Percentiles rank a stretch among this genome's conserved stretches.
Evolutionary conservation across 37 sponge, comb jelly and placozoan species (phyloP).

Genomic region (Crambe crambe): DNA sequence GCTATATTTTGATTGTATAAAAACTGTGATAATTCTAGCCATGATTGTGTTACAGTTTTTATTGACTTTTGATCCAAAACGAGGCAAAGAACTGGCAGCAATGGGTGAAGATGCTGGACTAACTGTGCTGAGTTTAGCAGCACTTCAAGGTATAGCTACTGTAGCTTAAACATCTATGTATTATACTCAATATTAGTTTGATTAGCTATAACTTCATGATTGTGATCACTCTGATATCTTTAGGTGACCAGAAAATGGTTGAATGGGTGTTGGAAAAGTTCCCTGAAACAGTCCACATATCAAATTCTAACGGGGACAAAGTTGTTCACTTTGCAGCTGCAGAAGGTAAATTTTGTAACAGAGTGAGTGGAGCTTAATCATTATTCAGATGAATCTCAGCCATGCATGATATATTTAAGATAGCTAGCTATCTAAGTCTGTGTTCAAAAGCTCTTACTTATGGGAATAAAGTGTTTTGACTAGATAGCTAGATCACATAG

Average conservation of each 20-base stretch:
- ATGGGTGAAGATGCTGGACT: slow-evolving; percentile 60
- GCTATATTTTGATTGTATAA: too few relatives aligned
- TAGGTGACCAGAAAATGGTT: slow-evolving; percentile 66
- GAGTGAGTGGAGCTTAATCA: background rate
- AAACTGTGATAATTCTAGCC: too few relatives aligned
- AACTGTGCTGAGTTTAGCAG: slow-evolving; percentile 57
- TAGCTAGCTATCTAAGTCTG: background rate
- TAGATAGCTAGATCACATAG: too few relatives aligned
- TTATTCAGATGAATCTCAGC: background rate
- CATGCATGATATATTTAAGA: background rate
- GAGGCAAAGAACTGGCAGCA: slow-evolving; percentile 25
- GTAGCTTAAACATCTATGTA: too few relatives aligned
- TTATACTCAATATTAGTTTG: too few relatives aligned
- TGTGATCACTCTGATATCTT: too few relatives aligned
- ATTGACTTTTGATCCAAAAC: slow-evolving; percentile 22
- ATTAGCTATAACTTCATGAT: too few relatives aligned
- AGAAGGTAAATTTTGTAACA: slow-evolving; percentile 50
- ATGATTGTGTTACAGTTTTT: slow-evolving; percentile 41
- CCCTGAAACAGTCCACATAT: slow-evolving; percentile 32
- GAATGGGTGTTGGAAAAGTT: slow-evolving; percentile 62
- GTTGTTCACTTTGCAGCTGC: slow-evolving; percentile 89
- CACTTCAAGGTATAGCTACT: slow-evolving; percentile 58
- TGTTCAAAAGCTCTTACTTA: too few relatives aligned
- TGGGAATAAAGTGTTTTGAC: too few relatives aligned
- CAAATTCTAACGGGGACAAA: slow-evolving; percentile 61